These are phyloP conservation scores for Linurgus olivaceus DNA, from an alignment of 2,797 vertebrate species.

Conservation along the genomic window DNA sequence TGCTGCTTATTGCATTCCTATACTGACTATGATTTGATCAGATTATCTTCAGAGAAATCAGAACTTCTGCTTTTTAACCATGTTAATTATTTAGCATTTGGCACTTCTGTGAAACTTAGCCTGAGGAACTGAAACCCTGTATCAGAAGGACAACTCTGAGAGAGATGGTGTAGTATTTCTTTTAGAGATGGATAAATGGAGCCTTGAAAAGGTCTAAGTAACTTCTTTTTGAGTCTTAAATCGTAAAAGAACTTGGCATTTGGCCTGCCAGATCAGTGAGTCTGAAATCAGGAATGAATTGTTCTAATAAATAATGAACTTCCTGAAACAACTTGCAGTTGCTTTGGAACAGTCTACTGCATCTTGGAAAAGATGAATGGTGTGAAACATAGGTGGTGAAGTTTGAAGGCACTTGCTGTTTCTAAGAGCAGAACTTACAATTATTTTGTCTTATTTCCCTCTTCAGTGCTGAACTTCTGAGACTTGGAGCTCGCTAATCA, in stretches of 20 bases:
- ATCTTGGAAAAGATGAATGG: background rate
- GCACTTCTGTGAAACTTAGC: background rate
- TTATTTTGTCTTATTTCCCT: background rate
- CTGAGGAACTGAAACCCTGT: background rate
- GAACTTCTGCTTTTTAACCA: background rate
- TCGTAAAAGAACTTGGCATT: background rate
- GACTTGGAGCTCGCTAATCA: background rate
- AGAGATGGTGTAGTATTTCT: background rate
- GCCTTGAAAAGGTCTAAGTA: background rate
- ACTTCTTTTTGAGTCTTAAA: background rate
- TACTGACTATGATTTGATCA: background rate
- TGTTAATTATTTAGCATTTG: background rate
- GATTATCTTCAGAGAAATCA: background rate
- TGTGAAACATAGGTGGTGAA: background rate
- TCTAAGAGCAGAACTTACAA: background rate
- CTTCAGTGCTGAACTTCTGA: background rate
- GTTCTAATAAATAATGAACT: background rate
- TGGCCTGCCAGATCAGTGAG: background rate
- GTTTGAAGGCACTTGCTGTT: background rate
- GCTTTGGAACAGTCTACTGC: background rate
- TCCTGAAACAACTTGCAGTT: background rate
- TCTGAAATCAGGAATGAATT: background rate
- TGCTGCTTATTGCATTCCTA: background rate
- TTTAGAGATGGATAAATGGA: background rate
- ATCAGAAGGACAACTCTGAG: background rate